Conservation (phyloP, 2,888 invertebrate genomes). For the Fragum whitleyi region DNA sequence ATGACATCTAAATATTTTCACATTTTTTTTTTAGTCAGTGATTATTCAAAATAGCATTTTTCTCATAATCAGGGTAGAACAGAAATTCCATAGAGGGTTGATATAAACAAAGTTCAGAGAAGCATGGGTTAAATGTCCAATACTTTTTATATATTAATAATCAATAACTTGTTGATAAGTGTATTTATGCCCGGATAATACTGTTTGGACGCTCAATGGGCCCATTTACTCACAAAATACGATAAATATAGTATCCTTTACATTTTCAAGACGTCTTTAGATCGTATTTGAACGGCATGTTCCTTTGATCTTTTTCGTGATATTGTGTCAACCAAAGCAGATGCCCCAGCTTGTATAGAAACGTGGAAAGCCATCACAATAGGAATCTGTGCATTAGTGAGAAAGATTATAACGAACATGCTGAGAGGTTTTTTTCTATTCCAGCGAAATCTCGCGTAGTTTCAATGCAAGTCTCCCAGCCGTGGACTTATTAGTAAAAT, state of each 20-base stretch:
- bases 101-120: too few species aligned
- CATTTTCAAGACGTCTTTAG: constrained; percentile 34
- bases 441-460: not conserved
- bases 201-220: constrained; percentile 51
- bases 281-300: constrained; percentile 15
- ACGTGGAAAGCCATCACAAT: constrained; percentile 31
- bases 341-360: constrained; percentile 60
- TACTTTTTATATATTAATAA: constrained; percentile 20
- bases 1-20: too few species aligned
- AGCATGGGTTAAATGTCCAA: not conserved
- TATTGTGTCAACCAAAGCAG: constrained; percentile 61
- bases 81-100: too few species aligned
- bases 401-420: constrained; percentile 22
- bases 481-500: constrained; percentile 62
- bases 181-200: constrained; percentile 19
- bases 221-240: constrained; percentile 64
- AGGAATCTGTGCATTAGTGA: constrained; percentile 18
- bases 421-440: constrained; percentile 1
- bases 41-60: too few species aligned
- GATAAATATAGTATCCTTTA: constrained; percentile 74
- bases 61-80: too few species aligned
- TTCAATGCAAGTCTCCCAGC: not conserved
- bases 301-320: constrained; percentile 27
- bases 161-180: constrained; percentile 26
- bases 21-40: too few species aligned